Evolutionary conservation across 2,113 vertebrate genomes (phyloP).

Genomic region (Octodon degus): DNA sequence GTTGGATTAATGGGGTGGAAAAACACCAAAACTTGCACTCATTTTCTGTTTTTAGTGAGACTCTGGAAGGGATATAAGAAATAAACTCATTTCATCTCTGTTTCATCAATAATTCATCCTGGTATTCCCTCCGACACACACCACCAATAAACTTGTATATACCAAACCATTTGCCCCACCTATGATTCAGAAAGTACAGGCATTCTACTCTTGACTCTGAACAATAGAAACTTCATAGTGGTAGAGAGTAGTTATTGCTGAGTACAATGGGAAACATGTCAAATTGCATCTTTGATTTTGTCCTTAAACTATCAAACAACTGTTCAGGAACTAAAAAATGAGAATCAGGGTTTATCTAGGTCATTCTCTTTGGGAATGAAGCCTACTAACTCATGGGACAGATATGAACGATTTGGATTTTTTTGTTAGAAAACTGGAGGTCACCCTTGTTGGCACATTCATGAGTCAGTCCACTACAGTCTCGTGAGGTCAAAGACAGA

Average conservation of each 20-base stretch:
- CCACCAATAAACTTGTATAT: not conserved
- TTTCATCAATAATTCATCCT: not conserved
- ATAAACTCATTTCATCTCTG: not conserved
- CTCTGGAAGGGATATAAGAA: not conserved
- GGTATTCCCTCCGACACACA: no score
- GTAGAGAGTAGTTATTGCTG: not conserved
- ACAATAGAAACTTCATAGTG: not conserved
- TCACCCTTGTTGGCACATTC: not conserved
- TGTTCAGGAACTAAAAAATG: not conserved
- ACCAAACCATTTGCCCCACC: not conserved
- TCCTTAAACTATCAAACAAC: conserved; percentile 16
- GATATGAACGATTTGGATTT: not conserved
- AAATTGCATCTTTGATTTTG: not conserved
- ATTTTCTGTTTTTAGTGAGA: conserved; percentile 33
- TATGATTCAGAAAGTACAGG: not conserved
- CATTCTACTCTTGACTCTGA: conserved; percentile 46
- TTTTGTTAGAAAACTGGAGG: not conserved
- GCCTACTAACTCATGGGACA: not conserved
- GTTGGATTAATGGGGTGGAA: not conserved
- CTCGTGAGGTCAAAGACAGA: not conserved
- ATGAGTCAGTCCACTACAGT: not conserved
- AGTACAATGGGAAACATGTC: not conserved
- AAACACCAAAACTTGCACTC: not conserved
- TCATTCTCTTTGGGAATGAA: conserved; percentile 10
- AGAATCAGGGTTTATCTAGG: not conserved